These are phyloP conservation scores for Ormia ochracea DNA, from an alignment of 2,888 invertebrate genomes.

Conservation along the genomic window DNA sequence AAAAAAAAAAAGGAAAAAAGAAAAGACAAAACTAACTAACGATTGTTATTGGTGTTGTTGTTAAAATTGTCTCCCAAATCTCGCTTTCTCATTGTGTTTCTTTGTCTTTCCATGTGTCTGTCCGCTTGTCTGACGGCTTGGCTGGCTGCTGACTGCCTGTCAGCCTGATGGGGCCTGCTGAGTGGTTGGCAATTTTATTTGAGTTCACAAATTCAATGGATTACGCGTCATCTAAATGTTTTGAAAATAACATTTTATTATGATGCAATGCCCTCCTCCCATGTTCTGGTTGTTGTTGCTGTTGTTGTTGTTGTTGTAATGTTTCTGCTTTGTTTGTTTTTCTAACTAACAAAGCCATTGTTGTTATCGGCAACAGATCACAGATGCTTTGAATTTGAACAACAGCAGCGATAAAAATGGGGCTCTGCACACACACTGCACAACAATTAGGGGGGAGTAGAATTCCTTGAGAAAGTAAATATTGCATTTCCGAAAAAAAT, in stretches of 20 bases:
- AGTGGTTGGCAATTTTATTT: conserved; percentile 39
- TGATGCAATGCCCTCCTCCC: conserved; percentile 51
- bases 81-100: conserved; percentile 5
- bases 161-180: neutral
- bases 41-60: neutral
- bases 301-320: conserved; percentile 6
- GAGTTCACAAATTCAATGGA: conserved; percentile 44
- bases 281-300: conserved; percentile 2
- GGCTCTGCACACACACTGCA: neutral
- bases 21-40: too few relatives aligned
- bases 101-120: neutral
- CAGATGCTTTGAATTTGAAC: conserved; percentile 37
- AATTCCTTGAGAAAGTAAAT: neutral
- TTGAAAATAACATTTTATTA: conserved; percentile 50
- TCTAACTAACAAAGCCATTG: conserved; percentile 41
- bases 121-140: neutral
- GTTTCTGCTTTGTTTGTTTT: neutral
- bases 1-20: too few relatives aligned
- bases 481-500: neutral
- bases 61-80: conserved; percentile 19
- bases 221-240: conserved; percentile 41
- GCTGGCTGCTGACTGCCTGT: neutral
- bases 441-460: conserved; percentile 7
- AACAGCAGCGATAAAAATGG: neutral
- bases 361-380: conserved; percentile 55